These are phyloP conservation scores for Drymonia ruficornis DNA, from an alignment of 2,888 invertebrate species.

Conservation along the genomic window DNA sequence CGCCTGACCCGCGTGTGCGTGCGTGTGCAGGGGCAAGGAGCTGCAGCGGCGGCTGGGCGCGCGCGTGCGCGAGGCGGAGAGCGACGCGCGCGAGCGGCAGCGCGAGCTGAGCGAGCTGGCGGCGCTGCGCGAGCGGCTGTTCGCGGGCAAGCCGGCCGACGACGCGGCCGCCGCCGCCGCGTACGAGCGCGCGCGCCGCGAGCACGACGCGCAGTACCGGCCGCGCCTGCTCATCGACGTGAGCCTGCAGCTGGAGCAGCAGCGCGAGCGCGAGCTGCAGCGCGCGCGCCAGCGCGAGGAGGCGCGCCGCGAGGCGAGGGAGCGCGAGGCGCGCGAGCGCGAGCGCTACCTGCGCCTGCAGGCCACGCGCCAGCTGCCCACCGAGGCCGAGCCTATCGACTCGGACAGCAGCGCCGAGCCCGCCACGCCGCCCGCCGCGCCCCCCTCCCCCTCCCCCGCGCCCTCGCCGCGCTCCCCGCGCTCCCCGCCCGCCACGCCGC, in stretches of 20 bases:
- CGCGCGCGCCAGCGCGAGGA: constrained; percentile 57
- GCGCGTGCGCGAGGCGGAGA: constrained; percentile 96
- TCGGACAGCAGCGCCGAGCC: constrained; percentile 75
- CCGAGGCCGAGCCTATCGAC: constrained; percentile 90
- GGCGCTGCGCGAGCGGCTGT: constrained; percentile 85
- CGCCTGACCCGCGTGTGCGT: too few relatives aligned
- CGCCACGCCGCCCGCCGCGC: constrained; percentile 6
- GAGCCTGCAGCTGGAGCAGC: constrained; percentile 85
- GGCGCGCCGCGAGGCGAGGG: constrained; percentile 58
- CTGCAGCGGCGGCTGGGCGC: constrained; percentile 95
- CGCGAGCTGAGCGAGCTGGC: constrained; percentile 95
- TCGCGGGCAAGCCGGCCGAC: constrained; percentile 85
- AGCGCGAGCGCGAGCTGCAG: constrained; percentile 83
- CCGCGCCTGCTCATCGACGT: constrained; percentile 92
- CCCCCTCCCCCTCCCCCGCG: neutral
- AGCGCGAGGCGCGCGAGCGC: constrained; percentile 63
- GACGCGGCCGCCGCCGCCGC: constrained; percentile 55
- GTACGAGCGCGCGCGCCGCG: constrained; percentile 69
- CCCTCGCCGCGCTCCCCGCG: constrained; percentile 7
- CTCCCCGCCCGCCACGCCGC: constrained; percentile 30
- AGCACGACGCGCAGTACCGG: constrained; percentile 92
- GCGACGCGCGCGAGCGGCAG: constrained; percentile 95
- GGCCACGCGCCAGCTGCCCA: constrained; percentile 86
- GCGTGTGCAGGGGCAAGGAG: constrained; percentile 88
- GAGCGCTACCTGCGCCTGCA: constrained; percentile 82